These are phyloP conservation scores for Octodon degus DNA, from an alignment of 2,113 vertebrate genomes.

Conservation along the genomic window DNA sequence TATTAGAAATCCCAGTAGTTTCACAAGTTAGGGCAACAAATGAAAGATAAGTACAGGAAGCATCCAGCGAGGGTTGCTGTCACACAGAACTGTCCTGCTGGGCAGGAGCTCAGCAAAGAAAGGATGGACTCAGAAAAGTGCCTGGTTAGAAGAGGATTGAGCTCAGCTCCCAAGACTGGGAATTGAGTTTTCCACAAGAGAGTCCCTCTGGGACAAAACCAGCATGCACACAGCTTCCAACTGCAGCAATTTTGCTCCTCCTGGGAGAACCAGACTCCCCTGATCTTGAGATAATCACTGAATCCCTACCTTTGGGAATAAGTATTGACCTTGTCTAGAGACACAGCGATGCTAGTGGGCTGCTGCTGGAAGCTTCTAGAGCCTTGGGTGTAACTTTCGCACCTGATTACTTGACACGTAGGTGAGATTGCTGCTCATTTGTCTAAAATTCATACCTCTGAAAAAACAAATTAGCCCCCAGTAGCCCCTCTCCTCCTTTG, in stretches of 20 bases:
- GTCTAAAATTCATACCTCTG: background rate
- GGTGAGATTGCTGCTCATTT: background rate
- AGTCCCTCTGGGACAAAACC: background rate
- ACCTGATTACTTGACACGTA: background rate
- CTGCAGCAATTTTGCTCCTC: background rate
- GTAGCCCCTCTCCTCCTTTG: background rate
- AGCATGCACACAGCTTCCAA: background rate
- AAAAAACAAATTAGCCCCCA: background rate
- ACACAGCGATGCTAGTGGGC: background rate
- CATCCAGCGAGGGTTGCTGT: background rate
- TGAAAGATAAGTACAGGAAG: background rate
- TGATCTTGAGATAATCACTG: constrained; percentile 21
- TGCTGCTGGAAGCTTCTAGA: background rate
- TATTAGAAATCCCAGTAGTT: background rate
- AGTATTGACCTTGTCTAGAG: background rate
- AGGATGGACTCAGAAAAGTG: background rate
- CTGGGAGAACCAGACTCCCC: background rate
- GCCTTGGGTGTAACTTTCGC: background rate
- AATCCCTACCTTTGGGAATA: background rate
- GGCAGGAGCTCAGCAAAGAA: background rate
- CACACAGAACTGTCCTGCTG: background rate
- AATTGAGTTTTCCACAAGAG: background rate
- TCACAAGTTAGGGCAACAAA: background rate
- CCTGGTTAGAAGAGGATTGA: background rate
- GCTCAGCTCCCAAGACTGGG: background rate